A percentile compares a stretch with the other conserved stretches of the same genome.
Evolutionary conservation across 2,113 vertebrate species (phyloP).

Genomic region (Caloenas nicobarica): DNA sequence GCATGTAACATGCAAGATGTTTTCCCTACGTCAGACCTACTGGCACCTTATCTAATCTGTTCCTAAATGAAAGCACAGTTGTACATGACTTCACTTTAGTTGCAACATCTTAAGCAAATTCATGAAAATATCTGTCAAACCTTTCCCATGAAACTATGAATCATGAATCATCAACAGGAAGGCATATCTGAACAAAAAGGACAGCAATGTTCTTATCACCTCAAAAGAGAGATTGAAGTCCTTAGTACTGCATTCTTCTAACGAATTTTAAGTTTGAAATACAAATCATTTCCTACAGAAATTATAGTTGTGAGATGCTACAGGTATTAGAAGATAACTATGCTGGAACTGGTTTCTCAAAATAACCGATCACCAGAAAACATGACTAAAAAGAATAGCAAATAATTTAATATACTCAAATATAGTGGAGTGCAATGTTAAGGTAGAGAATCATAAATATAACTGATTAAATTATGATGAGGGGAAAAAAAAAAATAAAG

Average conservation of each 20-base stretch:
- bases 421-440: not conserved
- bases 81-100: conserved; percentile 56
- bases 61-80: conserved; percentile 56
- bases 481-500: not conserved
- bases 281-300: not conserved
- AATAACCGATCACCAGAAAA: not conserved
- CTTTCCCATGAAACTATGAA: conserved; percentile 31
- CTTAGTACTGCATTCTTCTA: not conserved
- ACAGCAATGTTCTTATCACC: not conserved
- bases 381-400: not conserved
- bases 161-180: conserved; percentile 21
- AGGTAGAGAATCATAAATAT: not conserved
- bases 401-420: not conserved
- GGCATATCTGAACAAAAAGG: not conserved
- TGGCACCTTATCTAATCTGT: conserved; percentile 72
- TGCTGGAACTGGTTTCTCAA: not conserved
- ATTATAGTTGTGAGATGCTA: not conserved
- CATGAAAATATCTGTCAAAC: conserved; percentile 56
- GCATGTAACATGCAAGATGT: conserved; percentile 60
- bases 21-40: conserved; percentile 54
- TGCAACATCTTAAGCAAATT: conserved; percentile 63
- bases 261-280: not conserved
- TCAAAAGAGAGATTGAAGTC: conserved; percentile 2
- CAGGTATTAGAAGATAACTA: not conserved
- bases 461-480: not conserved